Conservation (phyloP, 2,888 invertebrate species). For the Aspidapion aeneum region DNA sequence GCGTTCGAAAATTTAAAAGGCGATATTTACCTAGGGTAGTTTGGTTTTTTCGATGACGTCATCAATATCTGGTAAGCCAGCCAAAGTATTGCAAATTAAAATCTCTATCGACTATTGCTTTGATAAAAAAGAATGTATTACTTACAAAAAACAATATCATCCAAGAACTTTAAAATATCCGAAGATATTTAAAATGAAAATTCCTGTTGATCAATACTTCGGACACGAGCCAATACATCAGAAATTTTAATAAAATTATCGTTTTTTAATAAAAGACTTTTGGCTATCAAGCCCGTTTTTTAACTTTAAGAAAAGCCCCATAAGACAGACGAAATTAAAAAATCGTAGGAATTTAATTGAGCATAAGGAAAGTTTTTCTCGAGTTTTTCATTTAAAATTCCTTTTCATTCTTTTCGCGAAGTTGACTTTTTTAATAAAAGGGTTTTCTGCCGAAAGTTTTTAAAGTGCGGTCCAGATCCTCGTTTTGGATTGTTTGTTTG, state of each 20-base stretch:
- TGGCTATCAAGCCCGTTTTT: background rate
- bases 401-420: background rate
- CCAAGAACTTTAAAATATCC: too few species aligned
- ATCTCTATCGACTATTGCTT: too few species aligned
- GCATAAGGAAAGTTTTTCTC: slow-evolving; percentile 7
- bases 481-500: background rate
- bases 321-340: slow-evolving; percentile 21
- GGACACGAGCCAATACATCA: background rate
- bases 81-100: too few species aligned
- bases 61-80: too few species aligned
- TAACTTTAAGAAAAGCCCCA: background rate
- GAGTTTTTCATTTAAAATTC: background rate
- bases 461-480: background rate
- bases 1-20: too few species aligned
- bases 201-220: background rate
- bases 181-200: too few species aligned
- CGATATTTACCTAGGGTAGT: too few species aligned
- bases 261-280: background rate
- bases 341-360: slow-evolving; percentile 24
- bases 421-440: slow-evolving; percentile 1
- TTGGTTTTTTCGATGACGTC: too few species aligned
- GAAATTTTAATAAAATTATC: background rate
- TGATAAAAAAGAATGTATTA: too few species aligned
- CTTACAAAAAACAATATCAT: too few species aligned
- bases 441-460: background rate